Conservation (phyloP, 1,140 invertebrate genomes). For the Ostrea denselamellosa region DNA sequence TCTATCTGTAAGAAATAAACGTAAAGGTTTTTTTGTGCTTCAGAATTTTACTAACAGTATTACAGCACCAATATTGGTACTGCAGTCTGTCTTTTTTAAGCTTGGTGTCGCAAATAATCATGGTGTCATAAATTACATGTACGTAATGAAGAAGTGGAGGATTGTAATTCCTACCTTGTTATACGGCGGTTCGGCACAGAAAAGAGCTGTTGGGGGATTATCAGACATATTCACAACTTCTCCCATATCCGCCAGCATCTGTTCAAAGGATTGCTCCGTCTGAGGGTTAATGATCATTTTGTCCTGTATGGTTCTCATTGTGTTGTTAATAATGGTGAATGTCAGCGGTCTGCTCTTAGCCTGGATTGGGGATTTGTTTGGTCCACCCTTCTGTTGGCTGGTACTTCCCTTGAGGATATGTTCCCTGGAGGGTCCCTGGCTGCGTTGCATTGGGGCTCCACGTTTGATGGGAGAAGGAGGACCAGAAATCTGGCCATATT, state of each 20-base stretch:
- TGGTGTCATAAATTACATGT: too few relatives aligned
- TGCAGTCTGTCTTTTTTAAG: neutral
- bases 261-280: slow-evolving; percentile 51
- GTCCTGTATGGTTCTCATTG: slow-evolving; percentile 10
- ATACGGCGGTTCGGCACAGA: slow-evolving; percentile 28
- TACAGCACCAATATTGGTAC: neutral
- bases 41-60: neutral
- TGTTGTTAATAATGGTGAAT: slow-evolving; percentile 46
- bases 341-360: slow-evolving; percentile 20
- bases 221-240: slow-evolving; percentile 45
- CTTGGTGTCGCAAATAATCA: neutral
- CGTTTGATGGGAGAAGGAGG: neutral
- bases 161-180: slow-evolving; percentile 25
- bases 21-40: neutral
- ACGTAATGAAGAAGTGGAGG: too few relatives aligned
- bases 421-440: slow-evolving; percentile 31
- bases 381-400: neutral
- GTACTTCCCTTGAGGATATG: neutral
- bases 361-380: neutral
- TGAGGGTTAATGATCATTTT: slow-evolving; percentile 50
- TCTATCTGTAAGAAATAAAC: slow-evolving; percentile 38
- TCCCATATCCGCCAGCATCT: slow-evolving; percentile 42
- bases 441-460: slow-evolving; percentile 8
- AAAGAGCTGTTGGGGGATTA: slow-evolving; percentile 37
- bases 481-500: slow-evolving; percentile 27